Evolutionary conservation across 2,113 vertebrate genomes (phyloP).

Genomic region (Crotophaga sulcirostris): DNA sequence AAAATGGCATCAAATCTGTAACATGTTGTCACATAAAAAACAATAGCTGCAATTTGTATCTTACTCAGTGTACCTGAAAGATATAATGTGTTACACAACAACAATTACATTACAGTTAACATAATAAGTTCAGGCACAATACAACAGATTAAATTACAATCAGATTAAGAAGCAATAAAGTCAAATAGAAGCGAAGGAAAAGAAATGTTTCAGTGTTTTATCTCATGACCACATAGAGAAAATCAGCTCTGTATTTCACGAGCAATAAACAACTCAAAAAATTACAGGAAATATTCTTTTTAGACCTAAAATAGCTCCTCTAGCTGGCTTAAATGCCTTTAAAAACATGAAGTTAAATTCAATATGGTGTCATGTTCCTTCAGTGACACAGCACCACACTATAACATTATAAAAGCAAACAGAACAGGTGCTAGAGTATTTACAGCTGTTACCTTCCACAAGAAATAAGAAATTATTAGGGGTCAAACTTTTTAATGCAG

Average conservation of each 20-base stretch:
- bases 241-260: neutral
- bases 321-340: neutral
- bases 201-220: neutral
- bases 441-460: neutral
- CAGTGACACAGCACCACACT: neutral
- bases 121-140: fast-evolving
- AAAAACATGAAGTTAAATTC: neutral
- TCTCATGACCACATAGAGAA: neutral
- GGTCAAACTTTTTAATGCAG: neutral
- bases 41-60: neutral
- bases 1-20: neutral
- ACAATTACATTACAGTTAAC: neutral
- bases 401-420: neutral
- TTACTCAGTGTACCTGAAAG: neutral
- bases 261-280: neutral
- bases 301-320: neutral
- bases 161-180: neutral
- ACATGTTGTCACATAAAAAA: neutral
- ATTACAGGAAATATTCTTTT: neutral
- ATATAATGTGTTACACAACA: neutral
- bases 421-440: neutral
- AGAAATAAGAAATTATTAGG: neutral
- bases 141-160: fast-evolving
- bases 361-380: neutral
- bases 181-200: neutral